These are phyloP conservation scores for Sweltsa coloradensis DNA, from an alignment of 1,140 invertebrate species.

Conservation along the genomic window DNA sequence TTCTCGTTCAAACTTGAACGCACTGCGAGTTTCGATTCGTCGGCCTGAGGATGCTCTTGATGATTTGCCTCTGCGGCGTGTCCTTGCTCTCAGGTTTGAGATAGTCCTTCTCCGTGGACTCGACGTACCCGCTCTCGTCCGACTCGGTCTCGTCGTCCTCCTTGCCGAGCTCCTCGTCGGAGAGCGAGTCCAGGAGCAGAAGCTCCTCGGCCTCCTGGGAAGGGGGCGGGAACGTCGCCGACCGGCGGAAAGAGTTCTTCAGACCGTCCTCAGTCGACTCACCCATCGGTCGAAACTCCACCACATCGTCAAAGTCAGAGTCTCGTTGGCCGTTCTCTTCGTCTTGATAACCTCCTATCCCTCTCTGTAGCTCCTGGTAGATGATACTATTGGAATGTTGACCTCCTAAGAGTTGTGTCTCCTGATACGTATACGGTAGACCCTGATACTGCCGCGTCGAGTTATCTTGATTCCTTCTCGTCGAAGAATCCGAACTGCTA, in stretches of 20 bases:
- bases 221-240: slow-evolving; percentile 5
- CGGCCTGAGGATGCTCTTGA: too few relatives aligned
- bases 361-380: background rate
- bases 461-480: background rate
- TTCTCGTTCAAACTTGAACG: too few relatives aligned
- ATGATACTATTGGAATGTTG: background rate
- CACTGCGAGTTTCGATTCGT: too few relatives aligned
- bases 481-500: background rate
- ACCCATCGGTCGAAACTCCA: too few relatives aligned
- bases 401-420: background rate
- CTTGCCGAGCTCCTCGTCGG: slow-evolving; percentile 2
- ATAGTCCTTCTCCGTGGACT: slow-evolving; percentile 8
- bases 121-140: slow-evolving; percentile 10
- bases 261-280: too few relatives aligned
- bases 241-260: too few relatives aligned
- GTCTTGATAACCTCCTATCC: background rate
- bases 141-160: slow-evolving; percentile 9
- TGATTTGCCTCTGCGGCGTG: too few relatives aligned
- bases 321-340: background rate
- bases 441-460: too few relatives aligned
- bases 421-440: background rate
- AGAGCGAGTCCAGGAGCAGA: slow-evolving; percentile 8
- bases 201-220: background rate
- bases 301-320: background rate
- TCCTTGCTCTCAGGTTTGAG: too few relatives aligned